Percentiles rank a stretch among this genome's conserved stretches.
These are phyloP conservation scores for Oligia latruncula DNA, from an alignment of 2,888 invertebrate species.

Conservation along the genomic window DNA sequence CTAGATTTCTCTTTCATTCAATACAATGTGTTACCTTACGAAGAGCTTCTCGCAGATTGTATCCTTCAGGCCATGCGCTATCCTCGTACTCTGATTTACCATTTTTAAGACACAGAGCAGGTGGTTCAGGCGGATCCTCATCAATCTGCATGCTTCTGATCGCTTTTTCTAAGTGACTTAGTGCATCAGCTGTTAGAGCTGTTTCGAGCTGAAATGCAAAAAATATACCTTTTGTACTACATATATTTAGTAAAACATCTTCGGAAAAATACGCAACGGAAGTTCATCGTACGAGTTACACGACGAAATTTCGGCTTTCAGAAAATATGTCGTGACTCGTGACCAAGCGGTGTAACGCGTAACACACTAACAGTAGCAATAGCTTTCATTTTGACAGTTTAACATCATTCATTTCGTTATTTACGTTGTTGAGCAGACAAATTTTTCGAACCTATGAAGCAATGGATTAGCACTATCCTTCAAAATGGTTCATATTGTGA, in stretches of 20 bases:
- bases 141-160: slow-evolving; percentile 73
- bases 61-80: slow-evolving; percentile 78
- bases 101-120: slow-evolving; percentile 92
- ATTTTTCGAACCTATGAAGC: not conserved
- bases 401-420: not conserved
- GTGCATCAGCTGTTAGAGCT: slow-evolving; percentile 82
- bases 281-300: not conserved
- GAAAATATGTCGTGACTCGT: no score
- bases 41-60: slow-evolving; percentile 73
- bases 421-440: not conserved
- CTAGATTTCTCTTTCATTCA: not conserved
- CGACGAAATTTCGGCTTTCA: not conserved
- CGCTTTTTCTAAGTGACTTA: slow-evolving; percentile 83
- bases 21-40: slow-evolving; percentile 68
- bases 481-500: not conserved
- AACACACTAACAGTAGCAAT: not conserved
- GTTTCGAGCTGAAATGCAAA: slow-evolving; percentile 77
- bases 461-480: not conserved
- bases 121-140: slow-evolving; percentile 84
- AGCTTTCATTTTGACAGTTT: not conserved
- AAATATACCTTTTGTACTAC: not conserved
- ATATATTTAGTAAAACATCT: not conserved
- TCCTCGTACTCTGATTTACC: slow-evolving; percentile 86
- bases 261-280: not conserved
- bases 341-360: no score